A percentile compares a stretch with the other conserved stretches of the same genome.
Conservation (phyloP, 2,113 vertebrate genomes). For the Peucedramus taeniatus region DNA sequence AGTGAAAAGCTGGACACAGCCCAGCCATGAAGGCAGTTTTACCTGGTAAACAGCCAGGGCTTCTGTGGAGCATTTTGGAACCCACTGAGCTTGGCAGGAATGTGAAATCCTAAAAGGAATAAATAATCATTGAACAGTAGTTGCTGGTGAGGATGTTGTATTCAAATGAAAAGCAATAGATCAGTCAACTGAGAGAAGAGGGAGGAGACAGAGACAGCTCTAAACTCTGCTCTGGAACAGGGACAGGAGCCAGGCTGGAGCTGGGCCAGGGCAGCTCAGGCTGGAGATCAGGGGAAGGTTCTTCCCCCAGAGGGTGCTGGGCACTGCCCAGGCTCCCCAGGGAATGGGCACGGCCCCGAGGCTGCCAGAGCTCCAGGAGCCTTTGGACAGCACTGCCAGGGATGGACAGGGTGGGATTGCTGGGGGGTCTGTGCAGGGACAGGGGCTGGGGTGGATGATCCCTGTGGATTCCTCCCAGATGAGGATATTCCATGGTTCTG, state of each 20-base stretch:
- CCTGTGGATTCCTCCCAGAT: background rate
- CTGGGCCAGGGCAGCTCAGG: background rate
- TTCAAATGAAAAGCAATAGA: background rate
- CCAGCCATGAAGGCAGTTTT: background rate
- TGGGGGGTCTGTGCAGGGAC: background rate
- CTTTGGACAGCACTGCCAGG: background rate
- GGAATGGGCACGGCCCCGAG: background rate
- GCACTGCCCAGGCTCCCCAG: background rate
- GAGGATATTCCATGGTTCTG: background rate
- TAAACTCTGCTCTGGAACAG: background rate
- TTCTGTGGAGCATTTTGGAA: background rate
- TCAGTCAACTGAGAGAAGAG: background rate
- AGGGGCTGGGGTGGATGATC: fast-evolving
- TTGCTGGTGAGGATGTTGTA: background rate
- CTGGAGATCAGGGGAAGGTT: background rate
- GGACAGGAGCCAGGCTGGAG: background rate
- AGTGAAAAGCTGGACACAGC: background rate
- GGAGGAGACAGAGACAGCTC: background rate
- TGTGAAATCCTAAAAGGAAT: background rate
- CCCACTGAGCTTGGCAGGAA: background rate
- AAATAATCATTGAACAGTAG: background rate
- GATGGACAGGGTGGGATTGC: background rate
- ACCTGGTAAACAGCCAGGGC: background rate
- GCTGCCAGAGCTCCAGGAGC: background rate
- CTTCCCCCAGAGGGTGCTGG: background rate